phyloP scores from a whole-genome alignment of 2,888 invertebrate genomes.

The Allolobophora icterica region DNA sequence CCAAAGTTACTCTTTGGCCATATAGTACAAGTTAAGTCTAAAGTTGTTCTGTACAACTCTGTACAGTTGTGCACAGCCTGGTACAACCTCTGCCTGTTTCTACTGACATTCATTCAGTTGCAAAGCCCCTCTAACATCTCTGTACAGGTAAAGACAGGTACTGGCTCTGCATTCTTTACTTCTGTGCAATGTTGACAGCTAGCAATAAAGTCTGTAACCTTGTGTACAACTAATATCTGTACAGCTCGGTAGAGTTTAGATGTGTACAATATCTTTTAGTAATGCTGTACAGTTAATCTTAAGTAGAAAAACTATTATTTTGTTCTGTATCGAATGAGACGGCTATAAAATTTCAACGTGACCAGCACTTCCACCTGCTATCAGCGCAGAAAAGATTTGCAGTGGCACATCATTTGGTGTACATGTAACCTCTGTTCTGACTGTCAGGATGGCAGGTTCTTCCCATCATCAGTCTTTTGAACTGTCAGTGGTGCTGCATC shows the following conservation, averaged over 20 bases:
- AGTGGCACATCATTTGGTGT: not conserved
- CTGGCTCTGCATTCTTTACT: not conserved
- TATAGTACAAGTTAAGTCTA: slow-evolving; percentile 9
- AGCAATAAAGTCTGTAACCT: not conserved
- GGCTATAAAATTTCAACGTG: not conserved
- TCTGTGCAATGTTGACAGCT: slow-evolving; percentile 6
- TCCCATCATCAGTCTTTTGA: not conserved
- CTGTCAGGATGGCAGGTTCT: not conserved
- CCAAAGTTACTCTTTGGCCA: not conserved
- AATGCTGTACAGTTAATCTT: not conserved
- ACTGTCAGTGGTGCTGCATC: not conserved
- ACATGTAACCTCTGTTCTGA: not conserved
- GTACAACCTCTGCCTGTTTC: not conserved
- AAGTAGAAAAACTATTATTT: not conserved
- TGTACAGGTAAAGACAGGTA: not conserved
- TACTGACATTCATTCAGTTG: not conserved
- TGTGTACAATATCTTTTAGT: not conserved
- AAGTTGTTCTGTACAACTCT: not conserved
- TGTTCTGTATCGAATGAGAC: not conserved
- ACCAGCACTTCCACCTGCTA: not conserved
- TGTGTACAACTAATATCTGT: not conserved
- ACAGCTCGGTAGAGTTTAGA: not conserved
- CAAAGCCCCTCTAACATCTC: not conserved
- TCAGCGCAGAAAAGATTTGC: slow-evolving; percentile 2
- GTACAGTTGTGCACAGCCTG: not conserved